Base-by-base conservation (phyloP, 2,888 invertebrate genomes). In the Diplazon laetatorius region DNA sequence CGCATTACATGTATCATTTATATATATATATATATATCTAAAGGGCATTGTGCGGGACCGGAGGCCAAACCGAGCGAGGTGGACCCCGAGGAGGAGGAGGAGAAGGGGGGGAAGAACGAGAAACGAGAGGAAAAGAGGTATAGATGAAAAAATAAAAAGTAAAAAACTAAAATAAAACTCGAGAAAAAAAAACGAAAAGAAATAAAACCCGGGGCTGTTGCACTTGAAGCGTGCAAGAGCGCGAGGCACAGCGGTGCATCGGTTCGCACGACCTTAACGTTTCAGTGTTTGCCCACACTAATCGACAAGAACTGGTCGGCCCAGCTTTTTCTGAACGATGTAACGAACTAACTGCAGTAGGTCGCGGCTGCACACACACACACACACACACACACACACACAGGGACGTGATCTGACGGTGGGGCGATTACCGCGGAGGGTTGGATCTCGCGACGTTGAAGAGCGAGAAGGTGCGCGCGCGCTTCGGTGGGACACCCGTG, bases 271-370 rank as follows among this genome's bases (percentile, higher is more conserved):
- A 85, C 85, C 85, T 87, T 84, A 86, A 80, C 80, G 84, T 83
- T 85, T 85, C 84, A 85, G 84, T 84, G 86, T 87, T 86, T 86
- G 85, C 82, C 85, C 85, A 68, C 75, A 84, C 86, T 84, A 86
- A 87, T 86, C 87, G 86, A 85, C 87, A 85, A 87, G 86, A 88
- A 88, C 87, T 86, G 85, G 86, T 86, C 82, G 83, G 84, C 84
- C 80, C 86, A 83, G 80, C 76, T 88, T 87, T 88, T 87, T 87
- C 85, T 82, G 78, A 80, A 69, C 80, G 80, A 82, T 76, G 79
- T 82, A 83, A 84, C 78, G 80, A 86, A 85, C 83, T 78, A 82
- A 83, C 81, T 85, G 83, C 84, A 84, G 82, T 85, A 84, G 85
- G 83, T 85, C 82, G n/a, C n/a, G 83, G 71, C 55, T 14, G 52